Conservation (phyloP, 2,113 vertebrate species). For the Hipposideros armiger region DNA sequence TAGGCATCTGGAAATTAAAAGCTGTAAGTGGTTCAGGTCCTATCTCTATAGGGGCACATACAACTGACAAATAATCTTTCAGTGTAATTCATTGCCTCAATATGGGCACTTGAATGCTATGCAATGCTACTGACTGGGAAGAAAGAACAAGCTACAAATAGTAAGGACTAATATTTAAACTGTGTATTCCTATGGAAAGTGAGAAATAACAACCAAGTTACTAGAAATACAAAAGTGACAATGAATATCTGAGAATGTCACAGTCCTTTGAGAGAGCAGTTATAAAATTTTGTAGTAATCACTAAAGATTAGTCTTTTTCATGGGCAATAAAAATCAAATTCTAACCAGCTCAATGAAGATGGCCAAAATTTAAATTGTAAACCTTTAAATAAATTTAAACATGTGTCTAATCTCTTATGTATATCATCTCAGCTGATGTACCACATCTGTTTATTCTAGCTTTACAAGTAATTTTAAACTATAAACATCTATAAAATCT, state of each 20-base stretch:
- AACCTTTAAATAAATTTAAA: conserved; percentile 53
- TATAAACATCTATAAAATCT: not conserved
- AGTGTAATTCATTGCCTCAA: not conserved
- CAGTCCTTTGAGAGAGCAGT: conserved; percentile 35
- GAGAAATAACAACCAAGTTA: conserved; percentile 42
- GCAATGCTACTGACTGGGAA: not conserved
- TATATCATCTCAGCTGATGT: not conserved
- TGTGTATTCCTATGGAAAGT: conserved; percentile 11
- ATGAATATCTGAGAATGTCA: not conserved
- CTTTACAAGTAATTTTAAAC: not conserved
- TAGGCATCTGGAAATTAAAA: conserved; percentile 60
- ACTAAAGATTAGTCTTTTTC: not conserved
- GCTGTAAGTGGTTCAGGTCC: not conserved
- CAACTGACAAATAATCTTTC: conserved; percentile 24
- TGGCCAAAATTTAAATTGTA: not conserved
- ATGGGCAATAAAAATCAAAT: conserved; percentile 43
- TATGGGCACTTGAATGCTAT: not conserved
- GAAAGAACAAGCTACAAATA: conserved; percentile 32
- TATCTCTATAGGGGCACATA: not conserved
- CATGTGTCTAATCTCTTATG: not conserved
- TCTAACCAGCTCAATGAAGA: not conserved
- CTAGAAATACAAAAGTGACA: not conserved
- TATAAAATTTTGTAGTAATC: not conserved
- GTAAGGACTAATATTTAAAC: conserved; percentile 50
- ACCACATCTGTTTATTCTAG: conserved; percentile 2